phyloP scores from a whole-genome alignment of 2,113 vertebrate genomes.

The Neolamprologus variostigma region DNA sequence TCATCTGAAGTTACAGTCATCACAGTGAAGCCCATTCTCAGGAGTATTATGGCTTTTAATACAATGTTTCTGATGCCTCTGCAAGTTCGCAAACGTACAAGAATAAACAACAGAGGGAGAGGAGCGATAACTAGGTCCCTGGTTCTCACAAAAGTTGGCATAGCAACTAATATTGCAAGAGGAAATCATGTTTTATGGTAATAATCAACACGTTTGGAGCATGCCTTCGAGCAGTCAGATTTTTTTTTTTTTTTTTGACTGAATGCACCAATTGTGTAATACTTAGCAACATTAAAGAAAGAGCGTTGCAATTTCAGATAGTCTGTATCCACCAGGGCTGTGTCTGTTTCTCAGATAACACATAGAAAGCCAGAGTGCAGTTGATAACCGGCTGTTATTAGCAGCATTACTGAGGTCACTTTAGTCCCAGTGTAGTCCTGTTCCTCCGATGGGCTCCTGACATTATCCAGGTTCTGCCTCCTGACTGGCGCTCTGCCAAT shows the following conservation, averaged over 20 bases:
- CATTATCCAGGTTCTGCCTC: conserved; percentile 28
- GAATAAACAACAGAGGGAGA: conserved; percentile 11
- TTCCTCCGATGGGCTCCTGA: not conserved
- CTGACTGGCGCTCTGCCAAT: conserved; percentile 33
- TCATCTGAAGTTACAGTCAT: not conserved
- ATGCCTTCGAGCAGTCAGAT: not conserved
- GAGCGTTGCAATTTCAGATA: not conserved
- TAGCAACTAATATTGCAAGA: conserved; percentile 20
- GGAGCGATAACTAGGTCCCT: conserved; percentile 19
- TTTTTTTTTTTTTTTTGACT: not conserved
- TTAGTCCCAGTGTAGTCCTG: not conserved
- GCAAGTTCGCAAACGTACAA: not conserved
- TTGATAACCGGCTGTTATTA: not conserved
- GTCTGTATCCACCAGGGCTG: not conserved
- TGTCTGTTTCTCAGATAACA: not conserved
- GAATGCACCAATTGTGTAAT: not conserved
- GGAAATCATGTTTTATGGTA: conserved; percentile 12
- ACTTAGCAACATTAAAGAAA: conserved; percentile 10
- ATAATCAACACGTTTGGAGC: conserved; percentile 17
- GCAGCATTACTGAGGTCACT: not conserved
- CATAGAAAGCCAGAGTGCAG: not conserved
- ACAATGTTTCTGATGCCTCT: conserved; percentile 10
- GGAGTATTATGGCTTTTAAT: not conserved
- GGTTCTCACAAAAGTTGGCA: conserved; percentile 34
- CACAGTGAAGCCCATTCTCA: not conserved